Percentiles rank a stretch among this genome's conserved stretches.
Evolutionary conservation across 35 echinoderm and acorn worm genomes (phyloP).

Genomic region (Apostichopus californicus): DNA sequence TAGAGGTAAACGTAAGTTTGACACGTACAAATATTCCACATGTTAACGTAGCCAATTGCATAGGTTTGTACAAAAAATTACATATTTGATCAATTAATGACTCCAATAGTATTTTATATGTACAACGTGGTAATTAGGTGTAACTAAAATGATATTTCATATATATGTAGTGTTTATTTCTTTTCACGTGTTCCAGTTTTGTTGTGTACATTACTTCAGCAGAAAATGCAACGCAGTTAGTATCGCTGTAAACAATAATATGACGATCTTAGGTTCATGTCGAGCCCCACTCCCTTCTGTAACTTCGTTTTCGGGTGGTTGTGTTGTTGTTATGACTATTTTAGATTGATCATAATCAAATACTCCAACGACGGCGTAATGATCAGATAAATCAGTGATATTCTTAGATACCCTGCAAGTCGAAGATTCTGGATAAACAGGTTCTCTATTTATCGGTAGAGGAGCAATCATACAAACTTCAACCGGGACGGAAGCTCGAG

Average conservation of each 20-base stretch:
- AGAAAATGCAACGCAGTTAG: not conserved
- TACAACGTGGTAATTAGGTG: no score
- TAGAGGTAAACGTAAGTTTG: no score
- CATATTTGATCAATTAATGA: no score
- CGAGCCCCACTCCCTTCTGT: not conserved
- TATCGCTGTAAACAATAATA: not conserved
- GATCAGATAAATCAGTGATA: conserved; percentile 72
- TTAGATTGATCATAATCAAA: conserved; percentile 58
- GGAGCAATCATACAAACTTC: conserved; percentile 68
- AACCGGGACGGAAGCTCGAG: conserved; percentile 39
- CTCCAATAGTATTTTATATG: no score
- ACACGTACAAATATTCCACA: no score
- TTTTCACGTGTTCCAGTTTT: no score
- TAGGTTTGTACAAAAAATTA: no score
- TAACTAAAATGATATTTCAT: no score
- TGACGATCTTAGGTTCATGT: not conserved
- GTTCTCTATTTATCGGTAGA: not conserved
- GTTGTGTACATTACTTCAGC: not conserved
- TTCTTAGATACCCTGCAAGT: conserved; percentile 23
- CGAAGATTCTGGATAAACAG: conserved; percentile 46
- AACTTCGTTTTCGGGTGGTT: not conserved
- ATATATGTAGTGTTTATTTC: no score
- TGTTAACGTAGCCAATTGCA: no score
- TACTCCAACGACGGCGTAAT: conserved; percentile 67
- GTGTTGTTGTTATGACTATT: not conserved